Percentiles rank a stretch among this genome's conserved stretches.
Evolutionary conservation across 2,797 vertebrate species (phyloP).

Genomic region (Periophthalmus magnuspinnatus): DNA sequence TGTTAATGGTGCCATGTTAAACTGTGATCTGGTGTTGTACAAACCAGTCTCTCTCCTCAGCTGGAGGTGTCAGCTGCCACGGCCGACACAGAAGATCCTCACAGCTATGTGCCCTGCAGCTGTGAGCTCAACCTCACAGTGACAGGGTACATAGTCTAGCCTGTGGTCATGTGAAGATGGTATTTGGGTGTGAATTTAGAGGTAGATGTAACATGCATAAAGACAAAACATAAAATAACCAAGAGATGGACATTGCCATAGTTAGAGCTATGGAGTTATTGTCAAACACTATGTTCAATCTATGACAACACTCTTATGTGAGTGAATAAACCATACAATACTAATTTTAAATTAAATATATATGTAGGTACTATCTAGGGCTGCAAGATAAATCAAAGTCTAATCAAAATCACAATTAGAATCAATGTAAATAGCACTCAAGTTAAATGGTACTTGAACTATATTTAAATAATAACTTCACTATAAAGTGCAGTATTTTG

Average conservation of each 20-base stretch:
- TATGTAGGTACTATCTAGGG: background rate
- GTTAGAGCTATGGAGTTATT: background rate
- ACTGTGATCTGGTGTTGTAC: background rate
- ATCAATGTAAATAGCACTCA: no score
- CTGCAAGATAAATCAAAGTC: background rate
- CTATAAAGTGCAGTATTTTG: background rate
- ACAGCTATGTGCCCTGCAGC: constrained; percentile 52
- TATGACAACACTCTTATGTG: background rate
- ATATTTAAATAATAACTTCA: background rate
- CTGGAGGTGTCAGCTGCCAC: constrained; percentile 42
- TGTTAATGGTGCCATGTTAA: background rate
- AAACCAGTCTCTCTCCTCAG: constrained; percentile 42
- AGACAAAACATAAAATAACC: background rate
- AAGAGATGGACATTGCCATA: background rate
- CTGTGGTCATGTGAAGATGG: constrained; percentile 11
- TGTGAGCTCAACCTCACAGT: constrained; percentile 34
- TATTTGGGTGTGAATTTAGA: background rate
- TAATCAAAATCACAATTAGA: no score
- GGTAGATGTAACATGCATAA: background rate
- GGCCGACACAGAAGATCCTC: constrained; percentile 45
- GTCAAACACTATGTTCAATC: background rate
- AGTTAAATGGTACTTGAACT: no score
- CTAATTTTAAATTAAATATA: background rate
- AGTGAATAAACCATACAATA: background rate
- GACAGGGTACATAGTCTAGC: constrained; percentile 20